Conservation (phyloP, 30 jellyfish, hydroid and myxozoan species). For the Pelagia noctiluca region DNA sequence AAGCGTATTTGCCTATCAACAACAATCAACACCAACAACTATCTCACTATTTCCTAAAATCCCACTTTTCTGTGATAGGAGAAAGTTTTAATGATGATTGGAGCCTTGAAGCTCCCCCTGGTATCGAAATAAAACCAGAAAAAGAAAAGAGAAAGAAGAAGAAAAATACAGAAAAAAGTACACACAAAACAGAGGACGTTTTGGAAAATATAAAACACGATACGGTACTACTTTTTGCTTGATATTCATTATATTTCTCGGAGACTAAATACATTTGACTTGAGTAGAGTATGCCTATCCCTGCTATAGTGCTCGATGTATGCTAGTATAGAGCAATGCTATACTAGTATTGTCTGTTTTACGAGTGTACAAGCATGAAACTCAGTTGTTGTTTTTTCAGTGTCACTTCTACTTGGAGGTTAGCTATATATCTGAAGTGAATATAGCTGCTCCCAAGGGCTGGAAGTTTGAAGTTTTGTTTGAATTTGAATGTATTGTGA, state of each 20-base stretch:
- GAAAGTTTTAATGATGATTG: slow-evolving; percentile 1
- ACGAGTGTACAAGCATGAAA: too few relatives aligned
- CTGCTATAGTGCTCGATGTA: not conserved
- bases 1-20: not conserved
- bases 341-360: too few relatives aligned
- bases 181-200: not conserved
- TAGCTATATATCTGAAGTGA: too few relatives aligned
- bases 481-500: too few relatives aligned
- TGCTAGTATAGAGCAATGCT: too few relatives aligned
- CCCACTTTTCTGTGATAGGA: slow-evolving; percentile 2
- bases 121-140: not conserved
- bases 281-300: not conserved
- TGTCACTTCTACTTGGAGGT: too few relatives aligned
- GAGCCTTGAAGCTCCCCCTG: not conserved
- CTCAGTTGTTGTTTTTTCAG: too few relatives aligned
- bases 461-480: too few relatives aligned
- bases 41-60: not conserved
- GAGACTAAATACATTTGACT: not conserved
- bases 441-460: too few relatives aligned
- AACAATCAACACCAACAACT: not conserved
- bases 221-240: not conserved
- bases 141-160: not conserved
- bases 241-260: not conserved
- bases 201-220: not conserved
- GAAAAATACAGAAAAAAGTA: not conserved